Conservation (phyloP, 2,113 vertebrate species). For the Nesoenas mayeri region DNA sequence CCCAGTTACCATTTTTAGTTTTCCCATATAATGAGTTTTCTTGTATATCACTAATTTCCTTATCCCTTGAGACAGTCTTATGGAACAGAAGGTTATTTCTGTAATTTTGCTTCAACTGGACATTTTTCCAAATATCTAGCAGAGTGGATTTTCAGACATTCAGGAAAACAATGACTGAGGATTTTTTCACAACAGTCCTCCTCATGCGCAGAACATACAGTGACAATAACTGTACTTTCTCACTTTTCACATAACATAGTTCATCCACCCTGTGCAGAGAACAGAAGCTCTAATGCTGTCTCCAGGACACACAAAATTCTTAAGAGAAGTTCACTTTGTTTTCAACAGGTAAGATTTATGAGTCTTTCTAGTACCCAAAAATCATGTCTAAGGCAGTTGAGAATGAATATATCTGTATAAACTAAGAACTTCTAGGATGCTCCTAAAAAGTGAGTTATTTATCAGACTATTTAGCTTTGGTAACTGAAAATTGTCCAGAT, state of each 20-base stretch:
- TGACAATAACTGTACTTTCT: not conserved
- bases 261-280: not conserved
- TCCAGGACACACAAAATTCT: not conserved
- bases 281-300: not conserved
- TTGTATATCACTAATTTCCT: not conserved
- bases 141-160: not conserved
- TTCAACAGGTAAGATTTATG: not conserved
- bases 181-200: not conserved
- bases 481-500: not conserved
- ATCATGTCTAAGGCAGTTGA: fast-evolving
- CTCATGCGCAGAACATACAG: not conserved
- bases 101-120: not conserved
- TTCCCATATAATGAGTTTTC: not conserved
- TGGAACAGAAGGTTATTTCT: not conserved
- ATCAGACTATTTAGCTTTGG: not conserved
- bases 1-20: not conserved
- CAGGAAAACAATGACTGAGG: not conserved
- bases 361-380: not conserved
- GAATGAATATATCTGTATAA: not conserved
- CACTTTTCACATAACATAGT: not conserved
- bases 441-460: not conserved
- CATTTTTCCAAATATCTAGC: not conserved
- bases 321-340: not conserved
- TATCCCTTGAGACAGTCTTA: not conserved
- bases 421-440: not conserved